A percentile compares a stretch with the other conserved stretches of the same genome.
Conservation (phyloP, 2,797 vertebrate species). For the Valencia hispanica region DNA sequence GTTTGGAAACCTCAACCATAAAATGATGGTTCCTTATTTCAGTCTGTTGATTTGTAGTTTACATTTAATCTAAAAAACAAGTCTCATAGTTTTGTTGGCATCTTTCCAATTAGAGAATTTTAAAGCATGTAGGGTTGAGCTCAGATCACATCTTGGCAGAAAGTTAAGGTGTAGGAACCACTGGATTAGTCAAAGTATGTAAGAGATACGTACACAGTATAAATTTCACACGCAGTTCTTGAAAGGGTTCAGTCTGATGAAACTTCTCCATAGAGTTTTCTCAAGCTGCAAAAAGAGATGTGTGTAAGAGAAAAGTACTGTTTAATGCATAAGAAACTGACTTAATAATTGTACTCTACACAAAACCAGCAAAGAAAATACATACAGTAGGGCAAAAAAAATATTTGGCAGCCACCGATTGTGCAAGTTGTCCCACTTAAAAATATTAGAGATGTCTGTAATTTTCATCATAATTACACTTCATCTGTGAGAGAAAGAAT, state of each 20-base stretch:
- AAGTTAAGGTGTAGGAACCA: neutral
- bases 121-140: neutral
- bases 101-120: neutral
- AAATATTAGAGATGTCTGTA: too few relatives aligned
- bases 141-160: neutral
- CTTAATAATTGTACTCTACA: neutral
- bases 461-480: too few relatives aligned
- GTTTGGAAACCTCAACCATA: constrained; percentile 21
- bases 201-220: neutral
- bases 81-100: neutral
- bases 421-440: too few relatives aligned
- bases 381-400: too few relatives aligned
- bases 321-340: neutral
- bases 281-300: neutral
- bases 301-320: neutral
- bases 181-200: neutral
- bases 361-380: neutral
- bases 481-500: too few relatives aligned
- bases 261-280: neutral
- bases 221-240: neutral
- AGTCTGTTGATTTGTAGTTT: neutral
- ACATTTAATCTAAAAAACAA: neutral
- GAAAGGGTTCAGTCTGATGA: neutral
- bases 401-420: too few relatives aligned
- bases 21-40: constrained; percentile 49